Evolutionary conservation across 2,888 invertebrate genomes (phyloP).

Genomic region (Drosophila bunnanda): DNA sequence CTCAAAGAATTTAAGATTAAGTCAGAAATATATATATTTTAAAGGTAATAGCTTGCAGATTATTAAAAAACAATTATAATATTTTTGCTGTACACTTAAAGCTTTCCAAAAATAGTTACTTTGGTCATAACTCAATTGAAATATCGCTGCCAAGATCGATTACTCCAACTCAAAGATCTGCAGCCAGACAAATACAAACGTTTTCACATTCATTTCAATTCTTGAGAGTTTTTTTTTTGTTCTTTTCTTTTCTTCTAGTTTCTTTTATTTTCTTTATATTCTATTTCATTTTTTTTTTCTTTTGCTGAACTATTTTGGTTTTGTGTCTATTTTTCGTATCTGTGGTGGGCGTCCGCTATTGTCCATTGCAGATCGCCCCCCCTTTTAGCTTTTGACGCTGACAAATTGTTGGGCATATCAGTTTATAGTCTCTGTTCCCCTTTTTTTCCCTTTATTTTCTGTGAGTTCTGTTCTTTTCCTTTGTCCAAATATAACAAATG

Average conservation of each 20-base stretch:
- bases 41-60: not conserved
- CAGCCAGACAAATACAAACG: constrained; percentile 48
- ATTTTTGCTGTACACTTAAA: constrained; percentile 13
- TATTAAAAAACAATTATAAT: not conserved
- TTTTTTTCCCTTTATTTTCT: not conserved
- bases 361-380: constrained; percentile 46
- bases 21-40: not conserved
- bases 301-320: constrained; percentile 21
- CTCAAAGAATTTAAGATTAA: no score
- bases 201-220: constrained; percentile 58
- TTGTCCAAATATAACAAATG: constrained; percentile 77
- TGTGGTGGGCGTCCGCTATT: constrained; percentile 44
- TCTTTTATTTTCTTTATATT: constrained; percentile 6
- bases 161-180: constrained; percentile 43
- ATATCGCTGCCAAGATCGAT: constrained; percentile 58
- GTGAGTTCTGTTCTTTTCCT: constrained; percentile 44
- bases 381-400: constrained; percentile 60
- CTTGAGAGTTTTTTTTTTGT: constrained; percentile 22
- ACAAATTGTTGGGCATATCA: constrained; percentile 78
- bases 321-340: constrained; percentile 3
- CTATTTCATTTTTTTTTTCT: constrained; percentile 7
- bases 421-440: constrained; percentile 40
- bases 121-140: constrained; percentile 29
- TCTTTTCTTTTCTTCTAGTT: constrained; percentile 18
- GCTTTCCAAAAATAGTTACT: constrained; percentile 29